Conservation (phyloP, 1,140 invertebrate species). For the Lucilia cuprina region DNA sequence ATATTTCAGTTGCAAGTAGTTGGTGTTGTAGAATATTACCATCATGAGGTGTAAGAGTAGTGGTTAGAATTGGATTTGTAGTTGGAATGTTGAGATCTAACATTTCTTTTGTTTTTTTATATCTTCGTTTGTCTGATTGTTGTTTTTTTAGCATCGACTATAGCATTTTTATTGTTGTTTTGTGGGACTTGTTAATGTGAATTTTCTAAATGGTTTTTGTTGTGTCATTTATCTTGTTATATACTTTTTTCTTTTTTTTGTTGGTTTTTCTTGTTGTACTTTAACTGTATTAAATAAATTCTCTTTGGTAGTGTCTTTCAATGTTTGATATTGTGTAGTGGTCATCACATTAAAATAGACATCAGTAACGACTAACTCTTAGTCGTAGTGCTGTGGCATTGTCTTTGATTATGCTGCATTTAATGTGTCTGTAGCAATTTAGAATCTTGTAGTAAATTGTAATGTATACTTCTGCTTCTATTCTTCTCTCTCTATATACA, state of each 20-base stretch:
- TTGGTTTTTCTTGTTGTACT: background rate
- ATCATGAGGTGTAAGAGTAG: slow-evolving; percentile 16
- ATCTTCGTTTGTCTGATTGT: background rate
- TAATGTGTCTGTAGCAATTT: background rate
- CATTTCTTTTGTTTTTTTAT: background rate
- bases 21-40: background rate
- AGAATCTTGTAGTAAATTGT: background rate
- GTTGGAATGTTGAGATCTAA: slow-evolving; percentile 27
- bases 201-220: background rate
- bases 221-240: background rate
- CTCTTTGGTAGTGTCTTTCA: background rate
- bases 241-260: background rate
- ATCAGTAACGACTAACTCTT: background rate
- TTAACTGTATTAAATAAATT: background rate
- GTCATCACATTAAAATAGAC: background rate
- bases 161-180: too few relatives aligned
- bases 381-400: background rate
- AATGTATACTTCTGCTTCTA: too few relatives aligned
- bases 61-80: background rate
- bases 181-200: too few relatives aligned
- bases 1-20: background rate
- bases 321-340: background rate
- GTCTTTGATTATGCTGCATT: background rate
- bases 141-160: background rate
- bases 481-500: too few relatives aligned